Evolutionary conservation across 1,140 invertebrate species (phyloP), one percentile per base, ranked within the genome.

Genomic region (Harlomillsia oculata): DNA sequence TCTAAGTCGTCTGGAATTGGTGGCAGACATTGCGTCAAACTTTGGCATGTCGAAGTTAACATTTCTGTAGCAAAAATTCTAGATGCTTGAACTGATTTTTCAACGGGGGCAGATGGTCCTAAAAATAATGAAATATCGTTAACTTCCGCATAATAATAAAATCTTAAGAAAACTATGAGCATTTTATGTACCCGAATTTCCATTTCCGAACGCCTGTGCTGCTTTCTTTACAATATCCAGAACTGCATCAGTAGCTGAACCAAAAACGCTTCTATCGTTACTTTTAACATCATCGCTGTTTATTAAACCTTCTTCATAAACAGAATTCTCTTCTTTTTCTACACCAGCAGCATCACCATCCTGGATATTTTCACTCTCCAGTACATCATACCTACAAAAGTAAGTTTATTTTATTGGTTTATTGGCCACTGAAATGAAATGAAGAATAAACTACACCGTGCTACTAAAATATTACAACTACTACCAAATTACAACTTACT

Each of bases 201-300:
- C n/a, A 29, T 54, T 58, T 11, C 25, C 54, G 9, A 62, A 37
- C n/a, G 52, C 56, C 28, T 54, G 30, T 2, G 86, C 86, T 1
- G 87, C 88, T 71, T 89, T 90, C 67, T 89, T 89, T 5, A 93
- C 85, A 50, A 93, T 88, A 52, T 82, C 86, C 60, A 91, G 78
- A 4, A 92, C 87, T 1, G 84, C 88, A 68, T 89, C 85, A 50
- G 82, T 79, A 1, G 88, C 88, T 32, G 82, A 85, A 36, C 85
- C 86, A 67, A 93, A 87, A 14, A 92, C 72, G 72, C 89, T 89
- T 48, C 72, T 45, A 29, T 63, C 36, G 29, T 41, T 40, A 20
- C 53, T 29, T 32, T 46, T 18, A 3, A 32, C 37, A 44, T 30
- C 30, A 46, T 20, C 29, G 43, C 52, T 52, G 30, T 39, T 40